Conservation (phyloP, 2,797 vertebrate genomes). For the Discoglossus pictus region DNA sequence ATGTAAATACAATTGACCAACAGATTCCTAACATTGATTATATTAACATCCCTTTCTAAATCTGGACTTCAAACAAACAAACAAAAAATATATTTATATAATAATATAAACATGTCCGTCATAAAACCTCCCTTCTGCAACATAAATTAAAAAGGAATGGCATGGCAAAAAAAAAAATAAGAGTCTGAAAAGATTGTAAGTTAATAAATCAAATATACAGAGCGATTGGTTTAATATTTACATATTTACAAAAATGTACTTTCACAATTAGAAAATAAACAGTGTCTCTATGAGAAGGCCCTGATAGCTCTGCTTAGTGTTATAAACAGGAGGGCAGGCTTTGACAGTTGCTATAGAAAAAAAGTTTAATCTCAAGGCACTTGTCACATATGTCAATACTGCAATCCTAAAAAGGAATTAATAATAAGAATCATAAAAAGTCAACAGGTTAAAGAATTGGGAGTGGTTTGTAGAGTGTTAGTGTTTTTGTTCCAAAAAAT, state of each 20-base stretch:
- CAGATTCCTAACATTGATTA: conserved; percentile 71
- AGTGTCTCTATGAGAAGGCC: conserved; percentile 64
- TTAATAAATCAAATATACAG: conserved; percentile 99
- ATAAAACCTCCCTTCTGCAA: conserved; percentile 83
- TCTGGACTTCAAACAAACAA: conserved; percentile 65
- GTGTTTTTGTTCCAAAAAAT: no score
- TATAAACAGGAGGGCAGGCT: conserved; percentile 69
- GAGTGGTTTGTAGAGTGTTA: no score
- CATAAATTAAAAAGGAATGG: conserved; percentile 84
- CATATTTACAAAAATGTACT: conserved; percentile 91
- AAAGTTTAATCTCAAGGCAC: conserved; percentile 89
- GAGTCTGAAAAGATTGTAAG: conserved; percentile 84
- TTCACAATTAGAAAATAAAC: conserved; percentile 86
- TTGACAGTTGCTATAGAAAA: conserved; percentile 72
- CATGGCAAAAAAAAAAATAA: conserved; percentile 79
- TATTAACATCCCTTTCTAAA: conserved; percentile 69
- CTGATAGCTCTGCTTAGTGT: conserved; percentile 60
- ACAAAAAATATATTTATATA: conserved; percentile 53
- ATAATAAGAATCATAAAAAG: no score
- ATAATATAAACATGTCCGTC: conserved; percentile 65
- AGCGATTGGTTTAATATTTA: conserved; percentile 96
- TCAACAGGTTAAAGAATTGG: no score
- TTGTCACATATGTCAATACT: conserved; percentile 92
- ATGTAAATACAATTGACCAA: conserved; percentile 67
- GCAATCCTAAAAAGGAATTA: conserved; percentile 68